Evolutionary conservation across 2,113 vertebrate genomes (phyloP).

Genomic region (Egretta garzetta): DNA sequence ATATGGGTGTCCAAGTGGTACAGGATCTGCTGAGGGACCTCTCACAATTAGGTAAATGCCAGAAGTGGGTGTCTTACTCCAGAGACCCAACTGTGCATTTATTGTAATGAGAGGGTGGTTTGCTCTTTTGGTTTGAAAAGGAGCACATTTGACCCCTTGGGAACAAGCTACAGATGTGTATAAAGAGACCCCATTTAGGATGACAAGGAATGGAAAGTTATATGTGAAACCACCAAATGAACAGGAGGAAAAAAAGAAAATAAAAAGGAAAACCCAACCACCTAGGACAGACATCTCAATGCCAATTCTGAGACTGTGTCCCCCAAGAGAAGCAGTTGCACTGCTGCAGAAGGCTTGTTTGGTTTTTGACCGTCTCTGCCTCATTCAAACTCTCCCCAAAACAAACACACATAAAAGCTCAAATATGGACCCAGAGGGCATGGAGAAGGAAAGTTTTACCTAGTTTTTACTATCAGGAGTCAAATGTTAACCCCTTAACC

Average conservation of each 20-base stretch:
- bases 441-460: neutral
- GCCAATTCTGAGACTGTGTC: neutral
- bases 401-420: neutral
- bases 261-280: neutral
- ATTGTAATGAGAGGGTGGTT: neutral
- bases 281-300: neutral
- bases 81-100: neutral
- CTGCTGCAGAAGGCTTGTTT: neutral
- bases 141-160: neutral
- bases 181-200: neutral
- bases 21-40: neutral
- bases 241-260: neutral
- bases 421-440: accelerated
- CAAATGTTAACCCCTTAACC: neutral
- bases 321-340: neutral
- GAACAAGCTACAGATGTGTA: neutral
- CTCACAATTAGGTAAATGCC: neutral
- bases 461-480: neutral
- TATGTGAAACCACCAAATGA: neutral
- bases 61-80: neutral
- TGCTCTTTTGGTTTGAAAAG: neutral
- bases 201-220: neutral
- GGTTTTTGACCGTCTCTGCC: neutral
- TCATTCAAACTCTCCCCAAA: neutral
- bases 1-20: neutral